Conservation (phyloP, 2,888 invertebrate species). For the Limenitis camilla region DNA sequence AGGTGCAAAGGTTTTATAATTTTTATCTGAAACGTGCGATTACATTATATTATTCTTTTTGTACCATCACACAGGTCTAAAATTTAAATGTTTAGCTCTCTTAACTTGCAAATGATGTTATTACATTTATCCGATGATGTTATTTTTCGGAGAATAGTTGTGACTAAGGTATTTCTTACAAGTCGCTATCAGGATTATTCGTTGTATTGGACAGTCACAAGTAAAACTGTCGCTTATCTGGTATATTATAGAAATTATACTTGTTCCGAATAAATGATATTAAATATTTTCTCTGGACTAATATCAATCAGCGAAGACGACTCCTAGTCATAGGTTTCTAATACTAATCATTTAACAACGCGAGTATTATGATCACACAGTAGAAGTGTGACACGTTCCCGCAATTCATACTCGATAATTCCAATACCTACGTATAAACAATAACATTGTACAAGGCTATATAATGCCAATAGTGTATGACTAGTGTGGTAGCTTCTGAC, state of each 20-base stretch:
- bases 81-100: too few relatives aligned
- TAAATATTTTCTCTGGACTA: conserved; percentile 32
- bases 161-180: not conserved
- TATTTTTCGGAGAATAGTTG: not conserved
- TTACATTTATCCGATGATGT: not conserved
- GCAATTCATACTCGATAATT: conserved; percentile 22
- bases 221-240: not conserved
- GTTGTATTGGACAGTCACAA: too few relatives aligned
- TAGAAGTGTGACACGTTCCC: conserved; percentile 13
- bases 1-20: too few relatives aligned
- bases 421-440: conserved; percentile 10
- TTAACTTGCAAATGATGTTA: not conserved
- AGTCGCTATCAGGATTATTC: conserved; percentile 5
- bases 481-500: too few relatives aligned
- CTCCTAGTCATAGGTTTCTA: conserved; percentile 22
- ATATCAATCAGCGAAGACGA: conserved; percentile 26
- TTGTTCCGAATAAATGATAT: conserved; percentile 32
- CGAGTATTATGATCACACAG: conserved; percentile 20
- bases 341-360: conserved; percentile 25
- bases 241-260: conserved; percentile 13
- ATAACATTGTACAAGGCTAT: not conserved
- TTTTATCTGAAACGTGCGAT: too few relatives aligned
- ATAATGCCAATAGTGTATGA: not conserved
- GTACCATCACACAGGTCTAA: too few relatives aligned
- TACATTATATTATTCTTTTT: too few relatives aligned